Evolutionary conservation across 2,113 vertebrate species (phyloP), one percentile per base, ranked within the genome.

Genomic region (Anoplopoma fimbria): DNA sequence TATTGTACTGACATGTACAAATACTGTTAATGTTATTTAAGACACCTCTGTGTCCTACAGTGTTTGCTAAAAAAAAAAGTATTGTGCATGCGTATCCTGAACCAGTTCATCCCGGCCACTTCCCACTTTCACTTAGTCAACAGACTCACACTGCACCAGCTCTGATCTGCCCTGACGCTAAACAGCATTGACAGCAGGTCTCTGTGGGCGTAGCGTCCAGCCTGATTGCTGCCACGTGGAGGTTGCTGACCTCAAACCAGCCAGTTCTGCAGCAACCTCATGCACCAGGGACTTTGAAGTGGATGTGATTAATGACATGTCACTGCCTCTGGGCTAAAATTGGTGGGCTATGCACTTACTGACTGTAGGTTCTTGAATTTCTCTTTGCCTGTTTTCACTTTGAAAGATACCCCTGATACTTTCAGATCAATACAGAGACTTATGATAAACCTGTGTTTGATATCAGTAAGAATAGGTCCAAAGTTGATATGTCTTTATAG

Each of bases 151-250:
- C 31, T 55, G 63, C 31, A 14, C 33, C 57, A 69, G 51, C 55
- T 25, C 51, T 23, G 72, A 60, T 62, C 23, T 0, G 21, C 21
- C 38, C 78, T 77, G 69, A 55, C 7, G 12, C 21, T 53, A 42
- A 84, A 83, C 61, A 68, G 73, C 58, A 69, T 70, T 74, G 68
- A 64, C 84, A 77, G 71, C 25, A 15, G 40, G 68, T 51, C 51
- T 33, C 72, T 33, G 38, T 42, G 61, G 51, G 62, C 14, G 1
- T 47, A 65, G 21, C 6, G 25, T 49, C 70, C 33, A 29, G 29
- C 70, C n/a, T 34, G 62, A 70, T 6, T 45, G 34, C 63, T 75
- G 76, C 14, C 60, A 67, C 63, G 71, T 19, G 14, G 60, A 81
- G 58, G 45, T 58, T 49, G 64, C 31, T 61, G 74, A 64, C 53